These are phyloP conservation scores for Thalassophryne amazonica DNA, from an alignment of 2,797 vertebrate genomes.

Conservation along the genomic window DNA sequence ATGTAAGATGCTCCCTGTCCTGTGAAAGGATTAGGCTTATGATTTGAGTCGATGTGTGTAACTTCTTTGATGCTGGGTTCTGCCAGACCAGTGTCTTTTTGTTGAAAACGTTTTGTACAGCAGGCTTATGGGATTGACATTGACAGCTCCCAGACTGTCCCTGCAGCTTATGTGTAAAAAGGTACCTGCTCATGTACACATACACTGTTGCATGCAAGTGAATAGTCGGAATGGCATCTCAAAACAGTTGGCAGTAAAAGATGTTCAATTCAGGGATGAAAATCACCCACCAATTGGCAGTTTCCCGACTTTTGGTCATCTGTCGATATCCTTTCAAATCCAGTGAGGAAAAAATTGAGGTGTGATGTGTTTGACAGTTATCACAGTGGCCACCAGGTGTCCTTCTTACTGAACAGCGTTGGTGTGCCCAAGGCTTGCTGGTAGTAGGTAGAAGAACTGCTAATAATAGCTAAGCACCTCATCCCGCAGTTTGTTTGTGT, in stretches of 20 bases:
- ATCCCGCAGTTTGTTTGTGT: no score
- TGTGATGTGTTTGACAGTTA: no score
- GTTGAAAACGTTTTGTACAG: constrained; percentile 27
- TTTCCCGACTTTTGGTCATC: no score
- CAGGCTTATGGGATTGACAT: constrained; percentile 7
- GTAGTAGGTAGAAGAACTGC: no score
- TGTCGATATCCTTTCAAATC: no score
- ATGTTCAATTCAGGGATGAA: background rate
- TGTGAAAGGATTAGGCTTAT: constrained; percentile 66
- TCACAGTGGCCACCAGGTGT: no score
- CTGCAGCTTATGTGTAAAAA: constrained; percentile 1
- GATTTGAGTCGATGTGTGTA: constrained; percentile 55
- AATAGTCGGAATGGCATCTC: background rate
- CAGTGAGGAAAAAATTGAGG: no score
- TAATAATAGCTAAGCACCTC: no score
- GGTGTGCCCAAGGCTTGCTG: no score
- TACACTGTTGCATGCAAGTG: background rate
- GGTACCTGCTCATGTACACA: background rate
- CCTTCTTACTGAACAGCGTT: no score
- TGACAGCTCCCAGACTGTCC: constrained; percentile 2
- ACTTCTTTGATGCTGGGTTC: constrained; percentile 55
- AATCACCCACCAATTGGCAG: no score
- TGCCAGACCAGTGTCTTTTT: constrained; percentile 46
- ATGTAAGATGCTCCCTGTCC: constrained; percentile 65
- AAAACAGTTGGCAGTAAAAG: background rate